Base-by-base conservation (phyloP, 2,888 invertebrate genomes). In the Noctua janthe region DNA sequence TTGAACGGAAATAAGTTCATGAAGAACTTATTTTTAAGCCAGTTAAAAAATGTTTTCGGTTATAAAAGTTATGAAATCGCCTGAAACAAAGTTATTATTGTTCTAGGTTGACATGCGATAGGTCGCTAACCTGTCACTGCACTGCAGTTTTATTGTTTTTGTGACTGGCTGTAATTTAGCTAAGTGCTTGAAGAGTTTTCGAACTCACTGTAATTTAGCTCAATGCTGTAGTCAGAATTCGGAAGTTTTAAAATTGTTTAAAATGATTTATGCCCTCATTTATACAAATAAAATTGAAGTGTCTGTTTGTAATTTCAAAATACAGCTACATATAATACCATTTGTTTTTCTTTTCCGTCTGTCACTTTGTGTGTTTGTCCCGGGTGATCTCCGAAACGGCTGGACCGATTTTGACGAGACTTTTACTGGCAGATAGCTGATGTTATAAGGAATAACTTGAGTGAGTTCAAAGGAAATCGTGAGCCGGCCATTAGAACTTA, bases 101-200 rank as follows among this genome's bases (percentile, higher is more conserved):
- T 47, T 29, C 7, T 49, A 64, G 11, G 78, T 82, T 69, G 71
- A 59, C 84, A 84, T 86, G 86, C 84, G 17, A 86, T 72, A 59
- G 78, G 83, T 78, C 86, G 35, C n/a, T 78, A 64, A 84, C 74
- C 84, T 13, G 51, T 20, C 15, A 73, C 29, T 56, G 43, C 51
- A 71, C 20, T 67, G 71, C 66, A 74, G 62, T 82, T 74, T 80
- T 71, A 81, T 81, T 71, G 35, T 39, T 67, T 71, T 64, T 69
- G 75, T n/a, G 56, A 69, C 8, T 66, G 39, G 56, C 81, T 75
- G 47, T 64, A 80, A 74, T 66, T 59, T 11, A 35, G 20, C 11
- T 54, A 23, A 77, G 39, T 62, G n/a, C n/a, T 23, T 62, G 13
- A 20, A 56, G 17, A 56, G 47, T 82, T 43, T 56, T 80, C 56